These are phyloP conservation scores for Sphaerodactylus townsendi DNA, from an alignment of 2,113 vertebrate genomes.

Conservation along the genomic window DNA sequence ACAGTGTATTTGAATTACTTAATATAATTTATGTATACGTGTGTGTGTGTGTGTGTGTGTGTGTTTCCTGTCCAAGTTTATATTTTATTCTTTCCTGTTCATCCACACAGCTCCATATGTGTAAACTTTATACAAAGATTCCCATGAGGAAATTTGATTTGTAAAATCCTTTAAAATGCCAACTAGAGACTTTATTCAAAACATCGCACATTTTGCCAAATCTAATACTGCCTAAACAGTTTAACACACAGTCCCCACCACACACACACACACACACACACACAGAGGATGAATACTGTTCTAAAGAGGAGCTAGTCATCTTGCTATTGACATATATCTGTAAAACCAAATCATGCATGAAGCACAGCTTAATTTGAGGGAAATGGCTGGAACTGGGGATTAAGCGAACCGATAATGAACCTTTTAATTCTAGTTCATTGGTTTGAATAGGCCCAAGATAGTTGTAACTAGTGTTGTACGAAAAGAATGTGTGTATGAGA, in stretches of 20 bases:
- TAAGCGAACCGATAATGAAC: slow-evolving; percentile 13
- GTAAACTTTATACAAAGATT: neutral
- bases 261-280: too few species aligned
- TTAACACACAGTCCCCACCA: neutral
- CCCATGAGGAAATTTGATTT: neutral
- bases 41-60: too few species aligned
- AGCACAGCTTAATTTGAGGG: neutral
- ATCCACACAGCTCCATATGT: too few species aligned
- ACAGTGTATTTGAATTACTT: too few species aligned
- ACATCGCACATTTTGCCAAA: neutral
- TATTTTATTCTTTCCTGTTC: too few species aligned
- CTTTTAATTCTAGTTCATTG: slow-evolving; percentile 22
- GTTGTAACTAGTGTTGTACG: neutral
- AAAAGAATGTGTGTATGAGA: neutral
- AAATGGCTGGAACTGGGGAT: slow-evolving; percentile 10
- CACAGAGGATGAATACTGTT: neutral
- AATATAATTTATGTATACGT: too few species aligned
- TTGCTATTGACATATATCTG: neutral
- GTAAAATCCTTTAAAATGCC: neutral
- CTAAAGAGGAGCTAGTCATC: neutral
- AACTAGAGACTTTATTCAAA: neutral
- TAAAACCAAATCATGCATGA: slow-evolving; percentile 10
- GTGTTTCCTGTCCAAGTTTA: neutral
- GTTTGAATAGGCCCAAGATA: slow-evolving; percentile 9
- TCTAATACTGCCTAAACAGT: neutral